A percentile compares a stretch with the other conserved stretches of the same genome.
Evolutionary conservation across 2,888 invertebrate genomes (phyloP).

Genomic region (Volucella inflata): DNA sequence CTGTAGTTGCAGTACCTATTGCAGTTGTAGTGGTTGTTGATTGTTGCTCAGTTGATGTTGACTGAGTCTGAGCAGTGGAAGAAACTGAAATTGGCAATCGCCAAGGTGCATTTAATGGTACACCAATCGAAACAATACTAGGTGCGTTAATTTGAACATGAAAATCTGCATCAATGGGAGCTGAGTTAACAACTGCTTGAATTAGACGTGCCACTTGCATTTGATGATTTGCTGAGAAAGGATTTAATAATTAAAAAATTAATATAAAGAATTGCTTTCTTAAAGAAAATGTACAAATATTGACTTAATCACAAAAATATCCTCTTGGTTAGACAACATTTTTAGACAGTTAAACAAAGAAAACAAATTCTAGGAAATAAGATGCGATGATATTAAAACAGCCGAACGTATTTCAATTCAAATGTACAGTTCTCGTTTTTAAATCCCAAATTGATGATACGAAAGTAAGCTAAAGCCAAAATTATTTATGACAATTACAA

Average conservation of each 20-base stretch:
- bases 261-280: not conserved
- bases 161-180: conserved; percentile 82
- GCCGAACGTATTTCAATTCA: too few relatives aligned
- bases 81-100: conserved; percentile 84
- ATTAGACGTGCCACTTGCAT: conserved; percentile 82
- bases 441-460: too few relatives aligned
- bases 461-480: too few relatives aligned
- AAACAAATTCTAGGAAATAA: too few relatives aligned
- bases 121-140: conserved; percentile 81
- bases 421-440: too few relatives aligned
- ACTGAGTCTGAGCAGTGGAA: conserved; percentile 76
- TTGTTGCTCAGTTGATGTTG: conserved; percentile 64
- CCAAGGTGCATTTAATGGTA: conserved; percentile 84
- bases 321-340: too few relatives aligned
- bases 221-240: conserved; percentile 80
- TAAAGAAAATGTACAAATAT: not conserved
- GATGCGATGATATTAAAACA: too few relatives aligned
- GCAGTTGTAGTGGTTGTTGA: conserved; percentile 85
- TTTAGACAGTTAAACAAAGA: too few relatives aligned
- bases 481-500: too few relatives aligned
- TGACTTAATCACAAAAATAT: not conserved
- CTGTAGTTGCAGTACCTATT: conserved; percentile 82
- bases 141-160: conserved; percentile 83
- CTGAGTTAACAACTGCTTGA: conserved; percentile 82
- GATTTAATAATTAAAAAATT: conserved; percentile 7